Conservation (phyloP, 2,113 vertebrate genomes). For the Pterophyllum scalare region DNA sequence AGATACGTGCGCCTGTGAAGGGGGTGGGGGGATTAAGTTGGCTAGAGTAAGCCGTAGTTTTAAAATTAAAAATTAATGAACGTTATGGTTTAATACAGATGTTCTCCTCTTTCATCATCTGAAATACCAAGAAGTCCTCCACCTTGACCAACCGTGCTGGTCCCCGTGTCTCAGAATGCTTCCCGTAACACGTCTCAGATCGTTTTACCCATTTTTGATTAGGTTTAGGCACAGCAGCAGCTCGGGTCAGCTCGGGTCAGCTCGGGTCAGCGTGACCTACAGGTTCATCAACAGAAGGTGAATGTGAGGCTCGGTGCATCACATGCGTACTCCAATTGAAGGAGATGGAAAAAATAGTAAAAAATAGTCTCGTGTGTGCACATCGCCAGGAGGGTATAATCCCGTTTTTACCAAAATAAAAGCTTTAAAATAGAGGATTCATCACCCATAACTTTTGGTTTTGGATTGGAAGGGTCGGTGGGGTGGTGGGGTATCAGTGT, state of each 20-base stretch:
- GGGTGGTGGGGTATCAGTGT: neutral
- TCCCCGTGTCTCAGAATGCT: neutral
- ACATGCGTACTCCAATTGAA: neutral
- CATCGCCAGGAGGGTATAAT: neutral
- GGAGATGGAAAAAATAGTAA: neutral
- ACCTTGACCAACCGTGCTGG: neutral
- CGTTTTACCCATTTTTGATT: neutral
- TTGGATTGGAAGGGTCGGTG: neutral
- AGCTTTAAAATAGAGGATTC: neutral
- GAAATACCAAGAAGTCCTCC: neutral
- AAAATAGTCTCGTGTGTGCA: neutral
- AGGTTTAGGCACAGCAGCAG: neutral
- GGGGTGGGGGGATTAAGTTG: neutral
- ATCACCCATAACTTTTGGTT: neutral
- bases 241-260: neutral
- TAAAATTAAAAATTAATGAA: neutral
- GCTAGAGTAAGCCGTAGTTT: constrained; percentile 1
- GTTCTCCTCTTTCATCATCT: neutral
- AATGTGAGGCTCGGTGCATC: neutral
- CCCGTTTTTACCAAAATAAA: neutral
- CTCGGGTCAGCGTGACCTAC: neutral
- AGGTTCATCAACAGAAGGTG: neutral
- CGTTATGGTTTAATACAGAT: neutral
- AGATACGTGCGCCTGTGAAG: neutral
- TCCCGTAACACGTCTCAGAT: neutral